phyloP scores from a whole-genome alignment of 1,140 invertebrate species.

The Panulirus ornatus region DNA sequence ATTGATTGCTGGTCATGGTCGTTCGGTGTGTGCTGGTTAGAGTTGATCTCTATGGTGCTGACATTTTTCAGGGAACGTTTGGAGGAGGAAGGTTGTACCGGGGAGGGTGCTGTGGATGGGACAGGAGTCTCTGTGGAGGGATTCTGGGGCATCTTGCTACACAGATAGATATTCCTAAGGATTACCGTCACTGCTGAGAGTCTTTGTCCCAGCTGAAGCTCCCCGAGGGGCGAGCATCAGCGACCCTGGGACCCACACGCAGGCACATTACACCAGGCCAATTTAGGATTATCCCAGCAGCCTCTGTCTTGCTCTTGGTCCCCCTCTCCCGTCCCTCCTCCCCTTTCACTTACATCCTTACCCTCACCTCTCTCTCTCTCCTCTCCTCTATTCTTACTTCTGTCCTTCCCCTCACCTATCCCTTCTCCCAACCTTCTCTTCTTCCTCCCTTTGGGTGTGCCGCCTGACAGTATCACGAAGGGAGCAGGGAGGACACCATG shows the following conservation, averaged over 20 bases:
- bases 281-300: not conserved
- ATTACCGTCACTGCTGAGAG: not conserved
- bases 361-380: not conserved
- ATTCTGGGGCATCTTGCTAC: not conserved
- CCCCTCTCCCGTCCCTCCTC: not conserved
- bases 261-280: not conserved
- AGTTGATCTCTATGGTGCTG: too few species aligned
- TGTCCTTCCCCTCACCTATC: slow-evolving; percentile 5
- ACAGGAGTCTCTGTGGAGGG: too few species aligned
- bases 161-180: not conserved
- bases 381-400: not conserved
- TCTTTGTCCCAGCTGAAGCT: too few species aligned
- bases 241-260: too few species aligned
- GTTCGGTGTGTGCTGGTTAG: too few species aligned
- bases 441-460: not conserved
- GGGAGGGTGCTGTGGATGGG: too few species aligned
- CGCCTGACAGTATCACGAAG: too few species aligned
- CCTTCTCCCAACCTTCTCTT: not conserved
- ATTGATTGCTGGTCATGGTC: too few species aligned
- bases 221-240: too few species aligned
- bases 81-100: too few species aligned
- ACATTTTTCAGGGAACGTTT: too few species aligned
- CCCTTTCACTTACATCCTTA: not conserved
- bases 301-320: not conserved
- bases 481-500: too few species aligned